Evolutionary conservation across 2,797 vertebrate genomes (phyloP), one percentile per base, ranked within the genome.

Genomic region (Carcharodon carcharias): DNA sequence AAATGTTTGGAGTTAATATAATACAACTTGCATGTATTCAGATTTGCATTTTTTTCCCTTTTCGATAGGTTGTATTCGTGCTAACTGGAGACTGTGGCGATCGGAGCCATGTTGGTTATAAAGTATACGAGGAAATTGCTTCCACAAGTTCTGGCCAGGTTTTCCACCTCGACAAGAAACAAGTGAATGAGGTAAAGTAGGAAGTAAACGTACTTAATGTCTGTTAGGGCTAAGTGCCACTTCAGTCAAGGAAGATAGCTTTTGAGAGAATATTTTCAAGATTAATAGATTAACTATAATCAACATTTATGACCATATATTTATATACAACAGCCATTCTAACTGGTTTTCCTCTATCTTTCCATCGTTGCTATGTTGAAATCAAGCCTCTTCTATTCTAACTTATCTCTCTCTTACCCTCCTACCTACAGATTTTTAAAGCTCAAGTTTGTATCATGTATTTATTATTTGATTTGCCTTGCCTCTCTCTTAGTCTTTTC

Each of bases 71-170:
- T 96, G 99, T 99, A 63, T 99, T 99, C 98, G 99, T 99, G 96
- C 97, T 99, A 96, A 99, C 99, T 6, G 99, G 99, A 96, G 99
- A 99, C 97, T 99, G 99, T 97, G 99, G 99, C 97, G 99, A 99
- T 96, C 98, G 99, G 97, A 97, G 97, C 89, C 99, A 99, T 96
- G 97, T 99, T 7, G 99, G 99, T 96, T 99, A 99, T 97, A 99
- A 99, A 97, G 99, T 98, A 63, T 99, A 99, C 50, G 99, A 99
- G 97, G 99, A 99, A 98, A 99, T 99, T 18, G 99, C 99, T 77
- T 99, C 99, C 40, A 99, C 99, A 54, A 99, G 99, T 97, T 99
- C 99, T 67, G 99, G 99, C 63, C 99, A 99, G 97, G 98, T 99
- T 96, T 99, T 99, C 97, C 99, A 99, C 97, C 97, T 99, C 96